Conservation (phyloP, 2,113 vertebrate species). For the Morphnarchus princeps region DNA sequence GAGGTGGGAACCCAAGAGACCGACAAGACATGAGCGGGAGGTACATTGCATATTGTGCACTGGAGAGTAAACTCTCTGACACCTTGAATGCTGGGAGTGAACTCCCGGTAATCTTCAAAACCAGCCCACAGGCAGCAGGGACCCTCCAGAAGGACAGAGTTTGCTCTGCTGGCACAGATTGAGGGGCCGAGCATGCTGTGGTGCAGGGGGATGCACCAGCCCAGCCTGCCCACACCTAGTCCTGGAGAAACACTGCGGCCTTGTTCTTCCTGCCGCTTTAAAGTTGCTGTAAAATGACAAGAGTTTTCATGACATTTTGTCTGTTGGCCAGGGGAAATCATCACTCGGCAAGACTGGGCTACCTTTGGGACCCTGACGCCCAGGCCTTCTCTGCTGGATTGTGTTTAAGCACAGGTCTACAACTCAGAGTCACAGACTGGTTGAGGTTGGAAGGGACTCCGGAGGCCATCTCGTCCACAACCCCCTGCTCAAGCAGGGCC, state of each 20-base stretch:
- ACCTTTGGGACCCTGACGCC: not conserved
- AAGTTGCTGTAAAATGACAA: not conserved
- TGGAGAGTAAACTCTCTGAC: not conserved
- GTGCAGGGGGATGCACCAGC: not conserved
- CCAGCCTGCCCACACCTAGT: not conserved
- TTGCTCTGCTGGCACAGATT: not conserved
- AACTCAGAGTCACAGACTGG: not conserved
- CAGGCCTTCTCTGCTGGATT: not conserved
- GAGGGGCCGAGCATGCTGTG: not conserved
- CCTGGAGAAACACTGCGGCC: not conserved
- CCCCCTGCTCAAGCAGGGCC: not conserved
- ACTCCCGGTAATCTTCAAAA: not conserved
- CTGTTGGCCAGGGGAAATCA: not conserved
- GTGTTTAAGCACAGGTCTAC: not conserved
- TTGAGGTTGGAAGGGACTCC: not conserved
- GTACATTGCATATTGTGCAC: rapidly evolving
- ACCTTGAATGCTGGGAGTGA: not conserved
- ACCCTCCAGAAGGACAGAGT: not conserved
- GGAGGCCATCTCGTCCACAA: not conserved
- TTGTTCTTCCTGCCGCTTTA: not conserved
- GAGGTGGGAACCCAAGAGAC: not conserved
- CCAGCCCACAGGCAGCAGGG: not conserved
- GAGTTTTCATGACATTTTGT: not conserved
- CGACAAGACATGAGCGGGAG: not conserved
- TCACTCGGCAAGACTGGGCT: not conserved